Base-by-base conservation (phyloP, 2,797 vertebrate genomes). In the Rousettus madagascariensis region DNA sequence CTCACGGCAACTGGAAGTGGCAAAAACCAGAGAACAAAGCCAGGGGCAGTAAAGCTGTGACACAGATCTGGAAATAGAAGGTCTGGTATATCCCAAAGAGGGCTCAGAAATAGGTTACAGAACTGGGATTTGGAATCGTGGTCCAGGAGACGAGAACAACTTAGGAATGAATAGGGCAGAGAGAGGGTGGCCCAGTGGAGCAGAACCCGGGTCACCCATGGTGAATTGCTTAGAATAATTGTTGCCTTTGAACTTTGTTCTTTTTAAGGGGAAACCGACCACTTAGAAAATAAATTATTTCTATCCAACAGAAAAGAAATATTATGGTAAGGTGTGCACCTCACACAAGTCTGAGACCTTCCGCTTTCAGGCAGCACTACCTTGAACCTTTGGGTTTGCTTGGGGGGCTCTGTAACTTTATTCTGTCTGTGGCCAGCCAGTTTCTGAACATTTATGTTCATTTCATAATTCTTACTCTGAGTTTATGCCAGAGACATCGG, bases 401-500 rank as follows among this genome's bases (percentile, higher is more conserved):
- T 7, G 6, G 13, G 0, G 20, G 6, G 20, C 74, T 57, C 30
- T 36, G 8, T 38, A 30, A 30, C 26, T 24, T 6, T 28, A 30
- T 19, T 61, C 9, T 33, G 8, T 22, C 36, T 79, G 7, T 46
- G 19, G 28, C 57, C 59, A 24, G 9, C 3, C 53, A 46, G 36
- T 74, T 43, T 57, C 63, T 69, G 46, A 82, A 46, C 8, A 5
- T 53, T 26, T 36, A 19, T 33, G 16, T 53, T 30, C 57, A 30
- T 71, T 46, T 86, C 22, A 28, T 10, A 19, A 26, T 55, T 80
- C 11, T 59, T 83, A 59, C 75, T 72, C 65, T 95, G 46, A 80
- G 80, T 2, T 88, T 43, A 65, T 30, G 3, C 20, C 57, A 94
- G 9, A 86, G 51, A 49, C 17, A 83, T 26, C 33, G 16, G 2